These are phyloP conservation scores for Pherbina coryleti DNA, from an alignment of 2,888 invertebrate genomes.

Conservation along the genomic window DNA sequence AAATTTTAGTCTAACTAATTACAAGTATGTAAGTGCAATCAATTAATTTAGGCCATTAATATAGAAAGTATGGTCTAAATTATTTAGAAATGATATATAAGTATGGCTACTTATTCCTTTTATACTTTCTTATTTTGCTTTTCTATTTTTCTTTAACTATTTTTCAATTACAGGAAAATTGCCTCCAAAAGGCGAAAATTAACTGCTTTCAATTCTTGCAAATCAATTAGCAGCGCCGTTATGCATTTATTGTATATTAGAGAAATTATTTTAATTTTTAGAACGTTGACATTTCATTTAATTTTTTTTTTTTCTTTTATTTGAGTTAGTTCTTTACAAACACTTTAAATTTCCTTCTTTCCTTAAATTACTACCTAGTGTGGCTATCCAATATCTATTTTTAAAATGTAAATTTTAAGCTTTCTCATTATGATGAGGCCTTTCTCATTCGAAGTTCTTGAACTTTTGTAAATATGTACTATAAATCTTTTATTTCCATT, in stretches of 20 bases:
- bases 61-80: too few species aligned
- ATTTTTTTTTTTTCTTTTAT: slow-evolving; percentile 10
- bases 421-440: background rate
- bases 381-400: background rate
- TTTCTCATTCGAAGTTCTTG: background rate
- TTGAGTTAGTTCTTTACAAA: slow-evolving; percentile 20
- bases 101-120: background rate
- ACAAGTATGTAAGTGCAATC: background rate
- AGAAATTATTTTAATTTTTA: slow-evolving; percentile 35
- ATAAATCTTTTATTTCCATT: background rate
- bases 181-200: slow-evolving; percentile 1
- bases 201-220: slow-evolving; percentile 22
- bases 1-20: too few species aligned
- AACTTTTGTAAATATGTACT: background rate
- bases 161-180: background rate
- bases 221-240: too few species aligned
- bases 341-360: slow-evolving; percentile 9
- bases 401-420: slow-evolving; percentile 5
- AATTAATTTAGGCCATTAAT: too few species aligned
- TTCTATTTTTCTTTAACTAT: slow-evolving; percentile 19
- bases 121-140: background rate
- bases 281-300: too few species aligned
- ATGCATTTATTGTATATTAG: too few species aligned
- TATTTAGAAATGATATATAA: background rate
- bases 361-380: background rate